These are phyloP conservation scores for Hermatobates lingyangjiaoensis DNA, from an alignment of 1,140 invertebrate genomes.

Conservation along the genomic window DNA sequence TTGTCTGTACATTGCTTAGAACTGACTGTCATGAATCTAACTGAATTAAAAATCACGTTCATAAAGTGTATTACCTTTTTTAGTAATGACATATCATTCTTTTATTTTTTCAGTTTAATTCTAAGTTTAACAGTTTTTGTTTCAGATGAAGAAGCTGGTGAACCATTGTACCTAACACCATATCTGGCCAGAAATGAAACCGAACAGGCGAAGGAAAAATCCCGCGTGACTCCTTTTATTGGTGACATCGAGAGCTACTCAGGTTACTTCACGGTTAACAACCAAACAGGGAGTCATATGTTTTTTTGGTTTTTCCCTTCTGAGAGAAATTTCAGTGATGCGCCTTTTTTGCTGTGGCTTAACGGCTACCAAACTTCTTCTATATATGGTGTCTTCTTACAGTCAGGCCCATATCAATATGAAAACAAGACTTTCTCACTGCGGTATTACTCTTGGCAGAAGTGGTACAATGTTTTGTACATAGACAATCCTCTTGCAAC, in stretches of 20 bases:
- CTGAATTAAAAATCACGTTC: no score
- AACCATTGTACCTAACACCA: constrained; percentile 7
- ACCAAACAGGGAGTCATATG: neutral
- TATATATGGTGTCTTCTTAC: constrained; percentile 49
- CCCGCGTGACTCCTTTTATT: neutral
- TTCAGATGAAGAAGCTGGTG: no score
- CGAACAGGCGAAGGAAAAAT: constrained; percentile 1
- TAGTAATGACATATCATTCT: no score
- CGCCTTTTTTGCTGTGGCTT: neutral
- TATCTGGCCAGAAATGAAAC: constrained; percentile 4
- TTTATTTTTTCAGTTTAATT: no score
- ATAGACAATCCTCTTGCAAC: constrained; percentile 48
- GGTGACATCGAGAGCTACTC: constrained; percentile 21
- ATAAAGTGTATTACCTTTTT: no score
- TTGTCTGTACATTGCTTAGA: no score
- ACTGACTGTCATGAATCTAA: no score
- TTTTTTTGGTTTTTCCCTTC: constrained; percentile 2
- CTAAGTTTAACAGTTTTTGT: no score
- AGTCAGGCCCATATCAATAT: constrained; percentile 31
- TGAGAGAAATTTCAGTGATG: neutral
- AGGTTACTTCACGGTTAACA: neutral
- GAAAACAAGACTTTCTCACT: constrained; percentile 21
- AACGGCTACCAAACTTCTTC: constrained; percentile 26
- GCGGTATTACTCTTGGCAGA: constrained; percentile 12
- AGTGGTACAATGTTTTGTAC: constrained; percentile 31